Conservation (phyloP, 2,888 invertebrate species). For the Liposcelis brunnea region DNA sequence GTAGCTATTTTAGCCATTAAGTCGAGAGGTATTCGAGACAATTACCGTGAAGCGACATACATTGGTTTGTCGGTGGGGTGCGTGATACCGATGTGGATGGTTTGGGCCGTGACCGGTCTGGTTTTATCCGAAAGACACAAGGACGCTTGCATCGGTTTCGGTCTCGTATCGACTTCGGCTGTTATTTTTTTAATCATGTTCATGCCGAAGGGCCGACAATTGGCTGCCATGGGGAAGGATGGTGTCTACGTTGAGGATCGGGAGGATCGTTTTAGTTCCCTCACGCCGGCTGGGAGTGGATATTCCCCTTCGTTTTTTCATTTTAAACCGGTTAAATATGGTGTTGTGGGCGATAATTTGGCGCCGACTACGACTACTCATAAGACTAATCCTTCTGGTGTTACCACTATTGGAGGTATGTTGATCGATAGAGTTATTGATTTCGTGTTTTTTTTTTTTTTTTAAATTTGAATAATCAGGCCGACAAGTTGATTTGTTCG, state of each 20-base stretch:
- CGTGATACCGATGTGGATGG: conserved; percentile 70
- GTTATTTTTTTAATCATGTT: conserved; percentile 87
- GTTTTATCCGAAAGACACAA: conserved; percentile 60
- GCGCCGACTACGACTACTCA: conserved; percentile 12
- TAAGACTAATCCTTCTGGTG: conserved; percentile 23
- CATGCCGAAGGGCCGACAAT: conserved; percentile 77
- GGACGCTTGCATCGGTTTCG: conserved; percentile 80
- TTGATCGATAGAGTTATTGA: no score
- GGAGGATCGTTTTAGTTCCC: conserved; percentile 65
- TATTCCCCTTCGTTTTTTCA: conserved; percentile 87
- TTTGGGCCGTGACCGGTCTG: conserved; percentile 69
- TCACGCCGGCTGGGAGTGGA: conserved; percentile 59
- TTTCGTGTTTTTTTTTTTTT: conserved; percentile 8
- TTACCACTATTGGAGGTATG: conserved; percentile 25
- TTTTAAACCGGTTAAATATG: conserved; percentile 65
- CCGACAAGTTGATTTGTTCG: no score
- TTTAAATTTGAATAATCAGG: conserved; percentile 1
- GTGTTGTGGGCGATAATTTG: conserved; percentile 12
- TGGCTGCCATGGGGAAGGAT: conserved; percentile 83
- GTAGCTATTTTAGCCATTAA: conserved; percentile 71
- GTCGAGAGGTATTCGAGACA: conserved; percentile 77
- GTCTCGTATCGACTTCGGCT: conserved; percentile 66
- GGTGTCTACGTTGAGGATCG: conserved; percentile 58
- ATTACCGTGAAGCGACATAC: conserved; percentile 83
- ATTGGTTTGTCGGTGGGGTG: conserved; percentile 78